phyloP scores from a whole-genome alignment of 2,113 vertebrate genomes.

The Aegithalos caudatus region DNA sequence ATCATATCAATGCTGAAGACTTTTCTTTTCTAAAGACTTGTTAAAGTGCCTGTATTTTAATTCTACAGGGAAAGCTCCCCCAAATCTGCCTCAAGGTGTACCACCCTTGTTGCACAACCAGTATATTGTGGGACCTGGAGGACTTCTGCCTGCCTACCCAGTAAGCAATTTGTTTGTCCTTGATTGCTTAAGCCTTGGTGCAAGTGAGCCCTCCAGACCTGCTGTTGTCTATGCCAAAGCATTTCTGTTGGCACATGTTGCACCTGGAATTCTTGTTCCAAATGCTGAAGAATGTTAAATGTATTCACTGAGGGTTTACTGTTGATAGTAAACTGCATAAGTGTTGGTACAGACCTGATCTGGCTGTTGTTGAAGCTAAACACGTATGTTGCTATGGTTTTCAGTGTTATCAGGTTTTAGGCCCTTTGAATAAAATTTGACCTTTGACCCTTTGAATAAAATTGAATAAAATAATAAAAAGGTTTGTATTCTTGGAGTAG shows the following conservation, averaged over 20 bases:
- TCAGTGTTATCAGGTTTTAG: not conserved
- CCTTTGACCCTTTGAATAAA: too few relatives aligned
- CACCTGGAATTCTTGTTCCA: not conserved
- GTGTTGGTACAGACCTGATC: not conserved
- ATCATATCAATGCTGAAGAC: not conserved
- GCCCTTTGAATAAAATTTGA: not conserved
- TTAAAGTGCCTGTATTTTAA: slow-evolving; percentile 32
- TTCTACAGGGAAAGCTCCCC: slow-evolving; percentile 89
- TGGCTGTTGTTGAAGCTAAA: not conserved
- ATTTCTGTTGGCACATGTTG: not conserved
- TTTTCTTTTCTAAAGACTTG: not conserved
- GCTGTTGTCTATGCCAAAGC: not conserved
- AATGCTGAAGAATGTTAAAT: not conserved
- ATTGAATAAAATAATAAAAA: too few relatives aligned
- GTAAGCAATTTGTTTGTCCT: slow-evolving; percentile 75
- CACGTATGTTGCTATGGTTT: not conserved
- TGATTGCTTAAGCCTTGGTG: not conserved
- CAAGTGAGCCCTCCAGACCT: not conserved
- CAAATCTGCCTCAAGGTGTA: slow-evolving; percentile 91
- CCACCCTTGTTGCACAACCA: slow-evolving; percentile 93
- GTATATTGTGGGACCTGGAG: slow-evolving; percentile 96
- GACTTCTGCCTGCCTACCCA: slow-evolving; percentile 94
- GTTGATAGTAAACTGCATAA: not conserved
- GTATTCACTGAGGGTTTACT: not conserved
- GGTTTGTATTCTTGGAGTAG: not conserved